Percentiles rank a stretch among this genome's conserved stretches.
Conservation (phyloP, 2,888 invertebrate species). For the Cheilosia pagana region DNA sequence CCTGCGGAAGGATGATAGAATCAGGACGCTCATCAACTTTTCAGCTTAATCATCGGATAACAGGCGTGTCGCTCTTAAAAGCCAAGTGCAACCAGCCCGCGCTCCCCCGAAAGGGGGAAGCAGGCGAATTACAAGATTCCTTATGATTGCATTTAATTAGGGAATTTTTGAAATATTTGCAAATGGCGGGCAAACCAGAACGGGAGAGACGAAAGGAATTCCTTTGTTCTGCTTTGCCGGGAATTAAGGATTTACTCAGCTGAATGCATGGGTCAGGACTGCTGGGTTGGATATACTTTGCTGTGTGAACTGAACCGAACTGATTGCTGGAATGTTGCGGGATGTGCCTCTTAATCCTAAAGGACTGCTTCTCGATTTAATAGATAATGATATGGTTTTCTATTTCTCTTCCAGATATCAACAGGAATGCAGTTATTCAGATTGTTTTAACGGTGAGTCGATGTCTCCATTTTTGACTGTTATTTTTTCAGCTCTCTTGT, state of each 20-base stretch:
- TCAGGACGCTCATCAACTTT: slow-evolving; percentile 71
- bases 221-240: slow-evolving; percentile 19
- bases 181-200: slow-evolving; percentile 20
- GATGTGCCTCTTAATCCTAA: not conserved
- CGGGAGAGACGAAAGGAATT: not conserved
- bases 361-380: not conserved
- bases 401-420: slow-evolving; percentile 44
- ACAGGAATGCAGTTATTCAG: slow-evolving; percentile 33
- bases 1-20: slow-evolving; percentile 51
- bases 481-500: too few relatives aligned
- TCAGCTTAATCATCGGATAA: slow-evolving; percentile 67
- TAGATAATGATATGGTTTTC: slow-evolving; percentile 14
- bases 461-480: too few relatives aligned
- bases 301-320: slow-evolving; percentile 21
- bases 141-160: slow-evolving; percentile 62
- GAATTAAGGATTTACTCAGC: not conserved
- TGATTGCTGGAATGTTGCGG: slow-evolving; percentile 13
- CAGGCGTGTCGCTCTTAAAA: slow-evolving; percentile 45
- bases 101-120: not conserved
- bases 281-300: slow-evolving; percentile 1
- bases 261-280: not conserved
- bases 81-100: not conserved
- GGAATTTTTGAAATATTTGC: slow-evolving; percentile 57
- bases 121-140: slow-evolving; percentile 33
- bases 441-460: slow-evolving; percentile 54